Percentiles rank a stretch among this genome's conserved stretches.
phyloP scores from a whole-genome alignment of 1,140 invertebrate genomes.

The Brachionus manjavacas region DNA sequence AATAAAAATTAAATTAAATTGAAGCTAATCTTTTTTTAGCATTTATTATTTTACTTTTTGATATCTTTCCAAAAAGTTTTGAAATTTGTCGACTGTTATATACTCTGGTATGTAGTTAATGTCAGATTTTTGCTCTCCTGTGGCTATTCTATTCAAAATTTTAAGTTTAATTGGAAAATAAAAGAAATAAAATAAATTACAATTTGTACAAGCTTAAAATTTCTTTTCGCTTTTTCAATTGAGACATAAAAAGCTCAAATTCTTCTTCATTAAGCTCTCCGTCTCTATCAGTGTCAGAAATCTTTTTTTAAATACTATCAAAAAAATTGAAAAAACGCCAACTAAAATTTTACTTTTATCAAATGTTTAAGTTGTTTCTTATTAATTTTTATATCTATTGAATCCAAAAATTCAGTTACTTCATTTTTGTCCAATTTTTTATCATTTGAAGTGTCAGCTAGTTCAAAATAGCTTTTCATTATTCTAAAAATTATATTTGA shows the following conservation, averaged over 20 bases:
- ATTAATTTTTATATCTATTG: slow-evolving; percentile 18
- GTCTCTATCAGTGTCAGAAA: slow-evolving; percentile 19
- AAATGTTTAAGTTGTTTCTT: neutral
- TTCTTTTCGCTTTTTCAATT: neutral
- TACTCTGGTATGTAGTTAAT: slow-evolving; percentile 18
- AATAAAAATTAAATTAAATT: neutral
- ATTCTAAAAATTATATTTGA: neutral
- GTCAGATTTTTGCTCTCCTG: neutral
- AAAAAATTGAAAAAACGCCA: neutral
- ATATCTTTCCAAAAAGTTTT: slow-evolving; percentile 34
- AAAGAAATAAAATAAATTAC: neutral
- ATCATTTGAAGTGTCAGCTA: slow-evolving; percentile 20
- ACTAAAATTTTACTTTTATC: neutral
- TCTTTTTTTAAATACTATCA: neutral
- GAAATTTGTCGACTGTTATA: neutral
- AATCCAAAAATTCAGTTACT: slow-evolving; percentile 13
- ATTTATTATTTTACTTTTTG: slow-evolving; percentile 31
- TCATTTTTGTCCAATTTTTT: slow-evolving; percentile 23
- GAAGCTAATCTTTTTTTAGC: neutral
- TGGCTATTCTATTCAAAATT: neutral
- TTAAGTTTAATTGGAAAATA: neutral
- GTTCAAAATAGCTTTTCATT: slow-evolving; percentile 29
- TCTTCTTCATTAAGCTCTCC: neutral
- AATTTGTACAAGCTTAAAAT: slow-evolving; percentile 18
- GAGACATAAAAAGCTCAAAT: slow-evolving; percentile 13